Evolutionary conservation across 2,888 invertebrate species (phyloP).

Genomic region (Trileptium ribeirensis): DNA sequence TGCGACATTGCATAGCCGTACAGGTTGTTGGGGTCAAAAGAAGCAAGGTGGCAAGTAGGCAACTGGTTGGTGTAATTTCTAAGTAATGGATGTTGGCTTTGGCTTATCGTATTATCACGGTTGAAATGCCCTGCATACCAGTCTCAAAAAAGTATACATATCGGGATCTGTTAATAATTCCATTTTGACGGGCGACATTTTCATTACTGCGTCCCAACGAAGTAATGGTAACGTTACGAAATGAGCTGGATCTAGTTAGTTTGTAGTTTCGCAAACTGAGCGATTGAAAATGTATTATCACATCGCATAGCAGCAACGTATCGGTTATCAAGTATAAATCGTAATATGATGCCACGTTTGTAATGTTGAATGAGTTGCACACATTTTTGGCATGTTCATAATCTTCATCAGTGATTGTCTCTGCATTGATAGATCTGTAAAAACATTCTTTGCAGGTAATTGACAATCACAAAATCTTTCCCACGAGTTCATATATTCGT

Average conservation of each 20-base stretch:
- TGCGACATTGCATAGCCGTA: too few species aligned
- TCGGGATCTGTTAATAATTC: constrained; percentile 43
- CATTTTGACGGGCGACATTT: constrained; percentile 40
- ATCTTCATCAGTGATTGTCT: constrained; percentile 27
- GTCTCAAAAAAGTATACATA: constrained; percentile 40
- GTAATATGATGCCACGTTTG: constrained; percentile 37
- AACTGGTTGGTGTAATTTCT: constrained; percentile 31
- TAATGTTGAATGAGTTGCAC: constrained; percentile 38
- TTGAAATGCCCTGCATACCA: constrained; percentile 40
- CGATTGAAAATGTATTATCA: constrained; percentile 46
- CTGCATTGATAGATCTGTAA: constrained; percentile 32
- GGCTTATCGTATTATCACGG: constrained; percentile 39
- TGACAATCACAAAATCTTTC: constrained; percentile 39
- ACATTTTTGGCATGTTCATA: constrained; percentile 39
- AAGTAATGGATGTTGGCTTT: constrained; percentile 42
- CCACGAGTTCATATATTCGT: constrained; percentile 40
- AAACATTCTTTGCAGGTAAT: constrained; percentile 35
- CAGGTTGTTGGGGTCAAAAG: constrained; percentile 43
- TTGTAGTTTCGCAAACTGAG: constrained; percentile 38
- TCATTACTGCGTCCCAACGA: constrained; percentile 45
- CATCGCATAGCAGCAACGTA: constrained; percentile 44
- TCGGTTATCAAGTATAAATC: constrained; percentile 41
- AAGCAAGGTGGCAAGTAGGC: constrained; percentile 33
- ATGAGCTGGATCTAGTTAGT: constrained; percentile 43
- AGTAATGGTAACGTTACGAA: constrained; percentile 44